Evolutionary conservation across 2,888 invertebrate genomes (phyloP).

Genomic region (Clusia tigrina): DNA sequence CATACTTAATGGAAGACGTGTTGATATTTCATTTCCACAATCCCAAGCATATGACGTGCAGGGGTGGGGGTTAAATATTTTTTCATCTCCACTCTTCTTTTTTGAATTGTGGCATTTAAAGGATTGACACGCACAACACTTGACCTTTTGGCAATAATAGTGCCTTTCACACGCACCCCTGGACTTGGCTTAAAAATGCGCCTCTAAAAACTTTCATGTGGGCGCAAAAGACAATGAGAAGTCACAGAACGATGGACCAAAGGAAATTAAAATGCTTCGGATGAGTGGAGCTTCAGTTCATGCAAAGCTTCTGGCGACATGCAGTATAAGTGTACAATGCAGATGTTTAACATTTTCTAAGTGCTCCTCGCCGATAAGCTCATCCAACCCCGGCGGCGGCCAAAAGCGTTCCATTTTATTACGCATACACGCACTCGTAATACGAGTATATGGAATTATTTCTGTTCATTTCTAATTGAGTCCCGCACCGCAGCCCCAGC

Average conservation of each 20-base stretch:
- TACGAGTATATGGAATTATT: background rate
- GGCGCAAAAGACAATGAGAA: background rate
- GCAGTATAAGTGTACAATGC: background rate
- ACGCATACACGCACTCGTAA: background rate
- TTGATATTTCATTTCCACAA: slow-evolving; percentile 53
- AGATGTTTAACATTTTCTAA: background rate
- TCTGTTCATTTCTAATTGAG: background rate
- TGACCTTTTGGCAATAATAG: too few relatives aligned
- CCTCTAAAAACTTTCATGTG: too few relatives aligned
- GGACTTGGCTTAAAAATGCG: too few relatives aligned
- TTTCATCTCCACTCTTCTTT: too few relatives aligned
- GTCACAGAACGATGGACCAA: slow-evolving; percentile 24
- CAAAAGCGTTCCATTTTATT: background rate
- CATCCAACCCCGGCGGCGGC: background rate
- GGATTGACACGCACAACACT: slow-evolving; percentile 39
- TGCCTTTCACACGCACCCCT: too few relatives aligned
- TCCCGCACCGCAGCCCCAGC: background rate
- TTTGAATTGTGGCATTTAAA: too few relatives aligned
- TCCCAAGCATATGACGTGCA: slow-evolving; percentile 41
- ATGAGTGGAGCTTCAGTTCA: slow-evolving; percentile 23
- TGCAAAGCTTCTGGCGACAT: background rate
- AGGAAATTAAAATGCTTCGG: slow-evolving; percentile 51
- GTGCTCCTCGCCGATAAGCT: background rate
- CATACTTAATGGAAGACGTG: slow-evolving; percentile 40
- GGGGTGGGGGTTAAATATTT: too few relatives aligned